Evolutionary conservation across 2,888 invertebrate genomes (phyloP).

Genomic region (Allophyes oxyacanthae): DNA sequence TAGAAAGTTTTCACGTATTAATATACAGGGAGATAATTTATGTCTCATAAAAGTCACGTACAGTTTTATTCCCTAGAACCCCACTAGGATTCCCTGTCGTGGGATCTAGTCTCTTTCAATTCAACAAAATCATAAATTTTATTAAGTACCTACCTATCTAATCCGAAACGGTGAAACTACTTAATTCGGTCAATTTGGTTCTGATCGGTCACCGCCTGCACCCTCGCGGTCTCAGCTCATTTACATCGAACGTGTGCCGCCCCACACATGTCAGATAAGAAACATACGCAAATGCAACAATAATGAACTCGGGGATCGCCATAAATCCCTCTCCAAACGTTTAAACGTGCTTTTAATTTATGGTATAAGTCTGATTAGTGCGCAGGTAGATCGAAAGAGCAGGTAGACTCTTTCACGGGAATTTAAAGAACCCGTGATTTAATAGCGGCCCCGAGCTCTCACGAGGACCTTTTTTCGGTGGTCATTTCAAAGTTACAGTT

Average conservation of each 20-base stretch:
- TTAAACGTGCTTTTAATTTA: conserved; percentile 81
- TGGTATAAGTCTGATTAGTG: conserved; percentile 77
- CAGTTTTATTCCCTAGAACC: too few species aligned
- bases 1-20: too few species aligned
- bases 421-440: conserved; percentile 62
- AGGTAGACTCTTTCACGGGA: conserved; percentile 82
- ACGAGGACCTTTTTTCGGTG: conserved; percentile 73
- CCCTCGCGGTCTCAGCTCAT: conserved; percentile 29
- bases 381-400: conserved; percentile 75
- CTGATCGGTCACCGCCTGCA: conserved; percentile 10
- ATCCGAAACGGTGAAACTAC: too few species aligned
- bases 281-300: conserved; percentile 73
- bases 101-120: too few species aligned
- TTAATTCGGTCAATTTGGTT: conserved; percentile 34
- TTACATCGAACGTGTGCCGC: conserved; percentile 38
- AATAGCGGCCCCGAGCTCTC: conserved; percentile 55
- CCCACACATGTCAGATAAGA: conserved; percentile 58
- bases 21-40: too few species aligned
- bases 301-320: conserved; percentile 75
- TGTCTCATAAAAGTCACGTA: too few species aligned
- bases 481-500: conserved; percentile 81
- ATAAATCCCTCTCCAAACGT: conserved; percentile 73
- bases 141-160: conserved; percentile 41
- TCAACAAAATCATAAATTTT: not conserved
- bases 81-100: too few species aligned